phyloP scores from a whole-genome alignment of 2,888 invertebrate genomes.

The Spilarctia lutea region DNA sequence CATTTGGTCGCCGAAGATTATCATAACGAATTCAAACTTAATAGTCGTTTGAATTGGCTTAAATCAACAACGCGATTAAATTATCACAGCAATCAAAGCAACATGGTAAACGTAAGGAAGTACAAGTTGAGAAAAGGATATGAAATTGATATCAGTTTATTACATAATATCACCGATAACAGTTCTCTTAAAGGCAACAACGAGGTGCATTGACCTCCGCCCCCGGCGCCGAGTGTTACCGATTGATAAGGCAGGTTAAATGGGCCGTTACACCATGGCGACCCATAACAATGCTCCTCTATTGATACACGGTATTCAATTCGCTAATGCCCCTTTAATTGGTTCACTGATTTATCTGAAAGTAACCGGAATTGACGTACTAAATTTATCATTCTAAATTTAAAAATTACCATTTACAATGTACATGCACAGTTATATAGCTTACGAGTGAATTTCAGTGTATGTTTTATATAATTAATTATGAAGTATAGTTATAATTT shows the following conservation, averaged over 20 bases:
- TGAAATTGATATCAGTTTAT: slow-evolving; percentile 45
- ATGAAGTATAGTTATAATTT: neutral
- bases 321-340: slow-evolving; percentile 81
- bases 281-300: slow-evolving; percentile 72
- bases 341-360: slow-evolving; percentile 77
- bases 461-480: slow-evolving; percentile 9
- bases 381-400: slow-evolving; percentile 40
- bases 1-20: neutral
- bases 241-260: slow-evolving; percentile 80
- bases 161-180: slow-evolving; percentile 51
- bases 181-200: slow-evolving; percentile 51
- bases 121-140: slow-evolving; percentile 35
- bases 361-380: slow-evolving; percentile 55
- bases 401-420: slow-evolving; percentile 4
- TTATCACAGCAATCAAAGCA: slow-evolving; percentile 40
- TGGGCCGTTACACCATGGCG: slow-evolving; percentile 72
- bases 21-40: slow-evolving; percentile 13
- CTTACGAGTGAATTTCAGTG: neutral
- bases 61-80: slow-evolving; percentile 29
- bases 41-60: slow-evolving; percentile 7
- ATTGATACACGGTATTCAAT: slow-evolving; percentile 80
- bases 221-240: slow-evolving; percentile 65
- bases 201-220: slow-evolving; percentile 74
- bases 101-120: slow-evolving; percentile 23
- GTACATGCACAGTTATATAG: neutral